Evolutionary conservation across 2,113 vertebrate genomes (phyloP).

Genomic region (Lanius collurio): DNA sequence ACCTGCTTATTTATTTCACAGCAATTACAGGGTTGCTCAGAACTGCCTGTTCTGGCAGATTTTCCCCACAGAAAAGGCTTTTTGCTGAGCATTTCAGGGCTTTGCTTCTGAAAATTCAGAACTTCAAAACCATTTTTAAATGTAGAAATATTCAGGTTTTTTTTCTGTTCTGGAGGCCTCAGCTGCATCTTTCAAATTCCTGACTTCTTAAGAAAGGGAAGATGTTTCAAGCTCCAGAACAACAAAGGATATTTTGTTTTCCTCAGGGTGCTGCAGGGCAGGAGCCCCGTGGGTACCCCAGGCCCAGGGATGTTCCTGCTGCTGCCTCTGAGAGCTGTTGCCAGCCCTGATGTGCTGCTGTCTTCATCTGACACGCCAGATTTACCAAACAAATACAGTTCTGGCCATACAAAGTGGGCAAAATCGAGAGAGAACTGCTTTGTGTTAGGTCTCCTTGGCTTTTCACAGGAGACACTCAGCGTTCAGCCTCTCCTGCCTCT

Average conservation of each 20-base stretch:
- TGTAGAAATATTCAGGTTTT: not conserved
- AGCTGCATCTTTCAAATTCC: not conserved
- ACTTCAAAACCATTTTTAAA: slow-evolving; percentile 26
- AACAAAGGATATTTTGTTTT: not conserved
- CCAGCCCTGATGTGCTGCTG: not conserved
- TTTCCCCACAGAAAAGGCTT: slow-evolving; percentile 18
- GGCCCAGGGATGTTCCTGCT: not conserved
- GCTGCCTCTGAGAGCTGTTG: not conserved
- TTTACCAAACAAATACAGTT: not conserved
- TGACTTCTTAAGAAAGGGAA: not conserved
- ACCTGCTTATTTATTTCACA: slow-evolving; percentile 27
- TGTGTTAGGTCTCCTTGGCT: not conserved
- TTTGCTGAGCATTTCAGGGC: not conserved
- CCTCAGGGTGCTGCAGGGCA: not conserved
- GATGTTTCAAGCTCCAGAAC: not conserved
- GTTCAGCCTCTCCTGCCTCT: not conserved
- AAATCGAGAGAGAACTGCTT: not conserved
- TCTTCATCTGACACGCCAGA: not conserved
- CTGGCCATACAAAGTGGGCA: not conserved
- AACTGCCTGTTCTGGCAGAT: not conserved
- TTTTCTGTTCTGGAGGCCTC: not conserved
- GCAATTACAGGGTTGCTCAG: slow-evolving; percentile 3
- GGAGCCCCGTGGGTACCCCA: accelerated
- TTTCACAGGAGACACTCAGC: not conserved
- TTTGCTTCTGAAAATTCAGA: not conserved